Evolutionary conservation across 2,888 invertebrate species (phyloP).

Genomic region (Leptopilina syphax): DNA sequence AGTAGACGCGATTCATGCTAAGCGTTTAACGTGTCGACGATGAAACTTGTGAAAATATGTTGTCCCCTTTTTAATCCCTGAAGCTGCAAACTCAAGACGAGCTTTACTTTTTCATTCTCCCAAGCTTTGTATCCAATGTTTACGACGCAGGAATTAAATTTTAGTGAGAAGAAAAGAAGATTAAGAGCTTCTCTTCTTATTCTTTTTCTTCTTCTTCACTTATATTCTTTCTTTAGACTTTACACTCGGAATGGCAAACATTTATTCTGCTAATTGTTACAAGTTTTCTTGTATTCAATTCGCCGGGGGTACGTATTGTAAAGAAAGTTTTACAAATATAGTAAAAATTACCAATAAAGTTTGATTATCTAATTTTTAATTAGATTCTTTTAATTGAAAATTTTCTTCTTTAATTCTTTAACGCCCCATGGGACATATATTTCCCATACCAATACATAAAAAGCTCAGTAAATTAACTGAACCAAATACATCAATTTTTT

Average conservation of each 20-base stretch:
- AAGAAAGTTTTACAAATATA: no score
- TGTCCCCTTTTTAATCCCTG: constrained; percentile 28
- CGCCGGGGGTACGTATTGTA: no score
- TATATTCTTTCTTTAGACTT: neutral
- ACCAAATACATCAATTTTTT: no score
- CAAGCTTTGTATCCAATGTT: constrained; percentile 30
- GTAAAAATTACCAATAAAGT: no score
- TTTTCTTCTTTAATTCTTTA: no score
- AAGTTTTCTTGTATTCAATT: neutral
- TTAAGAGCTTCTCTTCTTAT: constrained; percentile 22
- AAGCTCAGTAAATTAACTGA: no score
- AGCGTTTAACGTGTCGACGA: constrained; percentile 37
- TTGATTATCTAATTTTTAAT: no score
- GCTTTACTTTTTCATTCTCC: constrained; percentile 38
- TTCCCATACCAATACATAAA: no score
- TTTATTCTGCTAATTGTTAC: constrained; percentile 14
- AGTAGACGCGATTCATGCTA: constrained; percentile 8
- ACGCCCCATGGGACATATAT: no score
- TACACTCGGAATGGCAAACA: constrained; percentile 9
- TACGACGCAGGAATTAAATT: constrained; percentile 39
- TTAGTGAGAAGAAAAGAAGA: constrained; percentile 29
- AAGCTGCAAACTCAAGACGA: constrained; percentile 31
- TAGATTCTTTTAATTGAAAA: no score
- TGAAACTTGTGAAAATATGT: constrained; percentile 40
- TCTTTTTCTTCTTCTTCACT: neutral